Base-by-base conservation (phyloP, 2,888 invertebrate genomes). In the Bhutanitis thaidina region DNA sequence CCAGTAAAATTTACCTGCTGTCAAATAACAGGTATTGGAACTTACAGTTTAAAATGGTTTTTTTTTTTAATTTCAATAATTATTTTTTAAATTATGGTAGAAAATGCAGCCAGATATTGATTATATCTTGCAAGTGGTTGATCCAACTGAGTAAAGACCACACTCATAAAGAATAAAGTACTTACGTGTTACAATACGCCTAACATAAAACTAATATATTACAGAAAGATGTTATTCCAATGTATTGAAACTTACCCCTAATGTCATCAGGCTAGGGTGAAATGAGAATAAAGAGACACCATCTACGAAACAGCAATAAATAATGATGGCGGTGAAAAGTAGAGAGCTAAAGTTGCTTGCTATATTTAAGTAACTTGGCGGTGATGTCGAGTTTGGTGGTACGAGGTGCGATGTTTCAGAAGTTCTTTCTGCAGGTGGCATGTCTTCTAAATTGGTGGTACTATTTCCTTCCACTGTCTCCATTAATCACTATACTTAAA, bases 241-340 rank as follows among this genome's bases (percentile, higher is more conserved):
- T 20, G 2, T 5, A 3, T 8, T 41, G 13, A 7, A 13, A 66
- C 88, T 83, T 75, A 90, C 90, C 67, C 90, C 90, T 15, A 88
- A 53, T 34, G 84, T 66, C 90, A 90, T 90, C 15, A 88, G 63
- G 47, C 69, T 79, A 13, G 90, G 90, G 66, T 90, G 90, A 65
- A 89, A 90, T 10, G 90, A 79, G 65, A 90, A 90, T 38, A 90
- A 64, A 3, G 72, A 52, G 10, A 71, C 73, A 1, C 73, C 83
- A 61, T 80, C 64, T 46, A 63, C 69, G 55, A 88, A 85, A 59
- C 81, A 80, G 56, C 81, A 81, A 49, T 81, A 88, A 34, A 62
- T 49, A 27, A 89, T 76, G 38, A 86, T 76, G 14, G 74, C 77
- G 35, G 80, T 55, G 55, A 86, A 77, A 43, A 80, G 52, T 8